These are phyloP conservation scores for Bothrops jararaca DNA, from an alignment of 2,113 vertebrate species.

Conservation along the genomic window DNA sequence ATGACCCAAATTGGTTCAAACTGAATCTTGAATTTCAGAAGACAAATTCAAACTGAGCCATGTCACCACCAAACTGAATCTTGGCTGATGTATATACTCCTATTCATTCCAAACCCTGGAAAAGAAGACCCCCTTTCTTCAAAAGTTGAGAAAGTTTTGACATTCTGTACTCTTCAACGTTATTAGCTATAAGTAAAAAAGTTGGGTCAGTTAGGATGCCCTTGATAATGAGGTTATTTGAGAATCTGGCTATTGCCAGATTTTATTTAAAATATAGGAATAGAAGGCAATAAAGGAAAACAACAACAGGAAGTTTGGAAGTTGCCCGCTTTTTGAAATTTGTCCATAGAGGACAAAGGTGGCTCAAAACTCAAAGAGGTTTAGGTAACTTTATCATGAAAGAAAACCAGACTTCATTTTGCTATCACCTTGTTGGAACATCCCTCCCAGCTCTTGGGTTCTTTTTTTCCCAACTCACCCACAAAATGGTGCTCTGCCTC, in stretches of 20 bases:
- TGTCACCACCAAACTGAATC: not conserved
- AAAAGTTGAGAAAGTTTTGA: constrained; percentile 35
- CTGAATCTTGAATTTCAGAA: too few relatives aligned
- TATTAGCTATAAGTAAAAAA: constrained; percentile 51
- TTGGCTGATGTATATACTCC: not conserved
- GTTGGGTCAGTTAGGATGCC: accelerated
- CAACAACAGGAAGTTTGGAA: not conserved
- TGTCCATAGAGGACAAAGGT: not conserved
- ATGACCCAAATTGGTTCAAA: not conserved
- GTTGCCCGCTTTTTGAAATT: not conserved
- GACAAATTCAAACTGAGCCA: not conserved
- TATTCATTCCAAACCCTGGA: constrained; percentile 18
- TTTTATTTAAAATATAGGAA: accelerated
- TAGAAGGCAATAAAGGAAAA: not conserved
- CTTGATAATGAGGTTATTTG: not conserved
- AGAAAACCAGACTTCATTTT: not conserved
- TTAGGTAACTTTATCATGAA: not conserved
- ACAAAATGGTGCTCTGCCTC: not conserved
- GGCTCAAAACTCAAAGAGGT: not conserved
- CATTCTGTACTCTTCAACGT: constrained; percentile 32
- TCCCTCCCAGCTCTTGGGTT: not conserved
- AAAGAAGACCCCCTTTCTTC: not conserved
- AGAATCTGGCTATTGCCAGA: not conserved
- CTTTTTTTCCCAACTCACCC: too few relatives aligned
- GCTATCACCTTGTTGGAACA: not conserved